Base-by-base conservation (phyloP, 2,797 vertebrate species). In the Netta rufina region DNA sequence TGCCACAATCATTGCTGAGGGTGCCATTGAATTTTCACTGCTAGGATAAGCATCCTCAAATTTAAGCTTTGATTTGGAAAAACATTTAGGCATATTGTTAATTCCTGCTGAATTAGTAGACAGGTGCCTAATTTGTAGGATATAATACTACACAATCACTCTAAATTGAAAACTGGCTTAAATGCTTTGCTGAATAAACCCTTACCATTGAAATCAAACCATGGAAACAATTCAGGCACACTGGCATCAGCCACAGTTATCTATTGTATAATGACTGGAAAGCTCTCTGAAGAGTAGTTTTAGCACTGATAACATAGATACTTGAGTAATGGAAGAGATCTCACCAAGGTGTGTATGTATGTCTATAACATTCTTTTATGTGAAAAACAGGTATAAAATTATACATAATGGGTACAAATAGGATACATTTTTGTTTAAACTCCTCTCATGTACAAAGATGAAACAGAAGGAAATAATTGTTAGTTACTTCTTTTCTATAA, bases 381-480 rank as follows among this genome's bases (percentile, higher is more conserved):
- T 70, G 72, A 92, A 93, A 90, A 94, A 87, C 61, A 66, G 65
- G 21, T 75, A 39, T 54, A 82, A 95, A 96, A 95, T 92, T 75
- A 62, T 41, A 87, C 19, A 87, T 78, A 89, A 93, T 84, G 81
- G 89, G 65, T 89, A 71, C 92, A 89, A 90, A 88, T 36, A 81
- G 30, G 84, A 65, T 56, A 25, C 9, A 28, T 78, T 93, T 94
- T 87, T 93, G 51, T 81, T 54, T 84, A 90, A 93, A 76, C 66
- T 90, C 53, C 24, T 91, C 61, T 91, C 45, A 36, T 4, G 2
- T 49, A 74, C 45, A 32, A 66, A 78, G 80, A 86, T 65, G 71
- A 93, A 94, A 58, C 30, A 74, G 65, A 81, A 9, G 71, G 25
- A 79, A 80, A 64, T 72, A 4, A 39, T 67, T 85, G n/a, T 91